Percentiles rank a stretch among this genome's conserved stretches.
phyloP scores from a whole-genome alignment of 2,888 invertebrate genomes.

The Limenitis camilla region DNA sequence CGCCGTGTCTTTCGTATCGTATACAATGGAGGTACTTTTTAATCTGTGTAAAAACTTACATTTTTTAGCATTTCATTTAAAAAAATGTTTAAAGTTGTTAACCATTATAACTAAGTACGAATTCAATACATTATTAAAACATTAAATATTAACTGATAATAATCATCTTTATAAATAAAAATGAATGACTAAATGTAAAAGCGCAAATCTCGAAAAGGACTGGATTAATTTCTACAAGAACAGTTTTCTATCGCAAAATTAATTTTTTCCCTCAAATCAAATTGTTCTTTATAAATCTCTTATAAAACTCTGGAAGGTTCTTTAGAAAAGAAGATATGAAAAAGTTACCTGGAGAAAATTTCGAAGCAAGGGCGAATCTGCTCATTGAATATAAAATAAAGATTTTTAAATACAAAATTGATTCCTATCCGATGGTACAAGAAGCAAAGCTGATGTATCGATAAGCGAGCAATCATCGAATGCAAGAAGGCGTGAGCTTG shows the following conservation, averaged over 20 bases:
- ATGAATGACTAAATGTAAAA: too few species aligned
- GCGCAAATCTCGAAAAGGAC: too few species aligned
- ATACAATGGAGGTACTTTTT: conserved; percentile 16
- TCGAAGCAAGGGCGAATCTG: background rate
- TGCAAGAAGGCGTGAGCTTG: conserved; percentile 53
- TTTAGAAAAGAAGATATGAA: too few species aligned
- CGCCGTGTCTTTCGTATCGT: conserved; percentile 17
- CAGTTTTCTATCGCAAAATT: too few species aligned
- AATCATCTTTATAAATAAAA: too few species aligned
- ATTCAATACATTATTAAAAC: background rate
- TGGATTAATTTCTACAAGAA: too few species aligned
- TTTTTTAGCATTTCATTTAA: background rate
- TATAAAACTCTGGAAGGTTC: too few species aligned
- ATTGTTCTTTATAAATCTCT: too few species aligned
- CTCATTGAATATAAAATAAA: background rate
- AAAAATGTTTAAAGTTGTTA: background rate
- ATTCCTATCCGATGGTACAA: conserved; percentile 25
- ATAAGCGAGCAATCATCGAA: conserved; percentile 34
- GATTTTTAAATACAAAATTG: conserved; percentile 17
- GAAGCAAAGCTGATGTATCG: conserved; percentile 30
- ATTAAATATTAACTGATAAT: too few species aligned
- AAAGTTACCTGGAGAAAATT: too few species aligned
- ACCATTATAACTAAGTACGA: background rate
- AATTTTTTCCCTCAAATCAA: too few species aligned
- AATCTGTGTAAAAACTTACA: conserved; percentile 3